Conservation (phyloP, 35 echinoderm and acorn worm species). For the Ophiothrix spiculata region DNA sequence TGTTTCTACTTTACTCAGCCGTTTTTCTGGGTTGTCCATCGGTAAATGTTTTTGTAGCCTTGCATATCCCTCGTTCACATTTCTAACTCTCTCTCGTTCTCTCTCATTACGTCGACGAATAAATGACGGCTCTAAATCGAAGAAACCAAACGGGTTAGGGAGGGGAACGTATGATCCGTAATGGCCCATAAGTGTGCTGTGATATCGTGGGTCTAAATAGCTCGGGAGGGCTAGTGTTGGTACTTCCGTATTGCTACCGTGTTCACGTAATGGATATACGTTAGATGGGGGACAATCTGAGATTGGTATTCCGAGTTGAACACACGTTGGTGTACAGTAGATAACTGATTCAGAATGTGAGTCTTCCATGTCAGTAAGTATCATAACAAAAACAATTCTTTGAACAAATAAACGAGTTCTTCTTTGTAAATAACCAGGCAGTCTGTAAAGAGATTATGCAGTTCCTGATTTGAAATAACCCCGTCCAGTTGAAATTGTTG, state of each 20-base stretch:
- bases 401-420: no score
- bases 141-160: constrained; percentile 87
- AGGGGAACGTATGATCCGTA: constrained; percentile 83
- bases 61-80: constrained; percentile 94
- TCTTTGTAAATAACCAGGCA: no score
- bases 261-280: constrained; percentile 82
- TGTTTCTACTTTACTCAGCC: constrained; percentile 94
- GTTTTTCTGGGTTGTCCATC: constrained; percentile 85
- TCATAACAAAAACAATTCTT: no score
- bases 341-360: constrained; percentile 62
- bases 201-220: constrained; percentile 87
- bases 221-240: constrained; percentile 72
- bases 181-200: constrained; percentile 69
- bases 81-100: constrained; percentile 82
- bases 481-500: no score
- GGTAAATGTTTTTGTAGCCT: constrained; percentile 80
- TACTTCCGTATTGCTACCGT: constrained; percentile 30
- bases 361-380: constrained; percentile 74
- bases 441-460: no score
- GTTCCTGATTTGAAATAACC: no score
- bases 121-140: constrained; percentile 92
- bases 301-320: constrained; percentile 94
- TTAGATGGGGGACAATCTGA: constrained; percentile 61
- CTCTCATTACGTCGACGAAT: constrained; percentile 89
- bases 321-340: constrained; percentile 93